A percentile compares a stretch with the other conserved stretches of the same genome.
Evolutionary conservation across 2,888 invertebrate species (phyloP).

Genomic region (Leptinotarsa peninsularis): DNA sequence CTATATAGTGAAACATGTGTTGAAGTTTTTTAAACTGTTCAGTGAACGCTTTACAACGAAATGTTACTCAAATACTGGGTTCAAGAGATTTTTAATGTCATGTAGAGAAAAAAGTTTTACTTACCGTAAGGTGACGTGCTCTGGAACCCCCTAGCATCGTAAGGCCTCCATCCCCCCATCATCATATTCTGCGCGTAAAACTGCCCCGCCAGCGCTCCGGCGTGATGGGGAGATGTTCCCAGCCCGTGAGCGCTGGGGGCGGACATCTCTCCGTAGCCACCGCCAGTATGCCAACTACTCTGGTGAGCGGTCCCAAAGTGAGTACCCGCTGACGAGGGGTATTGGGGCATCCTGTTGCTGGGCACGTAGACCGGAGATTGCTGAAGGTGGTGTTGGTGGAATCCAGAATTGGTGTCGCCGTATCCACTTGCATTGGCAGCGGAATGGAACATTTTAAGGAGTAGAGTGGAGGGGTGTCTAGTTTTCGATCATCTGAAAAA

Average conservation of each 20-base stretch:
- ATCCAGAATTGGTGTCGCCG: slow-evolving; percentile 60
- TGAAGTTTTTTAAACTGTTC: too few species aligned
- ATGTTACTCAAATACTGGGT: too few species aligned
- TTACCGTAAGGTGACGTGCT: slow-evolving; percentile 84
- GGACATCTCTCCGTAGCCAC: slow-evolving; percentile 64
- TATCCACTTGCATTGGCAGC: slow-evolving; percentile 60
- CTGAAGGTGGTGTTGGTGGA: slow-evolving; percentile 64
- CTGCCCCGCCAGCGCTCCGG: slow-evolving; percentile 70
- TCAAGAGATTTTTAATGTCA: too few species aligned
- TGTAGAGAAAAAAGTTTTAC: slow-evolving; percentile 30
- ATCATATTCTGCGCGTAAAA: slow-evolving; percentile 87
- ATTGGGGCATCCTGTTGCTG: slow-evolving; percentile 69
- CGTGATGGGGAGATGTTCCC: slow-evolving; percentile 63
- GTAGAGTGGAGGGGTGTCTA: slow-evolving; percentile 30
- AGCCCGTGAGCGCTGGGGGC: slow-evolving; percentile 65
- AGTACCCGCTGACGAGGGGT: slow-evolving; percentile 65
- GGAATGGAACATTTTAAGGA: slow-evolving; percentile 63
- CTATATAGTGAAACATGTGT: too few species aligned
- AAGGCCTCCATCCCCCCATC: slow-evolving; percentile 80
- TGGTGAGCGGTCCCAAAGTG: slow-evolving; percentile 59
- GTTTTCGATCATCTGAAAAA: slow-evolving; percentile 49
- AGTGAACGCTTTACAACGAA: too few species aligned
- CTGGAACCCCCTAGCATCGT: slow-evolving; percentile 82
- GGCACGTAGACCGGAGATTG: slow-evolving; percentile 76
- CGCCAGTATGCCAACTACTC: slow-evolving; percentile 56